Conservation (phyloP, 2,797 vertebrate species). For the Microctenopoma lineatum region DNA sequence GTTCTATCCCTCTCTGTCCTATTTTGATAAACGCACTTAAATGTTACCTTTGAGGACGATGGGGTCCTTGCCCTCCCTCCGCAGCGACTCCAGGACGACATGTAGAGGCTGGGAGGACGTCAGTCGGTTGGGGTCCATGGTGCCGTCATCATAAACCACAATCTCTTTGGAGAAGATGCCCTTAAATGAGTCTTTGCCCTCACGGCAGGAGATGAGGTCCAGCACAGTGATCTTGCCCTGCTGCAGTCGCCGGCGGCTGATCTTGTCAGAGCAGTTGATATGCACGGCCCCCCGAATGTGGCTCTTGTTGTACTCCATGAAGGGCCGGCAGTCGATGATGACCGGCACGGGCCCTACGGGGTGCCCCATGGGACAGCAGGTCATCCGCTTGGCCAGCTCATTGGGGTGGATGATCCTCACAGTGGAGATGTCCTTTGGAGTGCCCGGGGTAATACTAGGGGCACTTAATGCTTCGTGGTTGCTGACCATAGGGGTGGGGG, state of each 20-base stretch:
- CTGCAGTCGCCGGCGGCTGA: constrained; percentile 95
- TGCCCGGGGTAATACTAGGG: constrained; percentile 83
- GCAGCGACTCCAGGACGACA: constrained; percentile 95
- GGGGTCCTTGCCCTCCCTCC: constrained; percentile 96
- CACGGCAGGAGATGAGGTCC: constrained; percentile 96
- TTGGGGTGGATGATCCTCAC: constrained; percentile 93
- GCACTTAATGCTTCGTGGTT: constrained; percentile 84
- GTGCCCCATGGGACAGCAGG: constrained; percentile 92
- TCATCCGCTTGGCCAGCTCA: constrained; percentile 95
- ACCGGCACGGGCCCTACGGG: constrained; percentile 90
- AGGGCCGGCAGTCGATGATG: constrained; percentile 98
- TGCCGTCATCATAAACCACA: constrained; percentile 97
- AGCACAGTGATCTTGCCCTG: constrained; percentile 99
- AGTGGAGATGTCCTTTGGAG: constrained; percentile 84
- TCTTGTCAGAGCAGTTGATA: constrained; percentile 98
- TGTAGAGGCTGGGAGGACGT: constrained; percentile 92
- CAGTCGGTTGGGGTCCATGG: constrained; percentile 91
- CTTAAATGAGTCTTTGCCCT: constrained; percentile 96
- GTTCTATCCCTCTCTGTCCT: constrained; percentile 10
- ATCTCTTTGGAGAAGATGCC: constrained; percentile 99
- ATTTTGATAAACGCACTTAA: constrained; percentile 11
- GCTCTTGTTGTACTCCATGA: constrained; percentile 98
- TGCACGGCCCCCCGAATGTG: constrained; percentile 98
- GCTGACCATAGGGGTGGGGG: constrained; percentile 88
- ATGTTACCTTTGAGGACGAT: constrained; percentile 94